phyloP scores from a whole-genome alignment of 2,888 invertebrate species.

The Drosophila subquinaria region DNA sequence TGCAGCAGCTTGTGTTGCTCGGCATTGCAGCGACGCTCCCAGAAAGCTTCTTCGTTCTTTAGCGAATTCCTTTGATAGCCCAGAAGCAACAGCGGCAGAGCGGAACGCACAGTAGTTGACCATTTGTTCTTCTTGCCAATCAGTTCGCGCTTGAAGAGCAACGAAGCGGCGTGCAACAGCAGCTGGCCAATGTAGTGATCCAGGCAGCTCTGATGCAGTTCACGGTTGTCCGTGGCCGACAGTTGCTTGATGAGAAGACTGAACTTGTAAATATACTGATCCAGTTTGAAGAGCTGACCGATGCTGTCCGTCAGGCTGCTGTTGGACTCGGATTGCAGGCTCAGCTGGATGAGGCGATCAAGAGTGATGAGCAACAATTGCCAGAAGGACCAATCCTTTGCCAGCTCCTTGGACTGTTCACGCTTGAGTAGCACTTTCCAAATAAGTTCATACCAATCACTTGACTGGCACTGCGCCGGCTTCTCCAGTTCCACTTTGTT shows the following conservation, averaged over 20 bases:
- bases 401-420: constrained; percentile 79
- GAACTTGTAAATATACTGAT: constrained; percentile 89
- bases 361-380: constrained; percentile 88
- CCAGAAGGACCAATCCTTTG: constrained; percentile 89
- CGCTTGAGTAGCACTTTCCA: constrained; percentile 87
- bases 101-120: constrained; percentile 88
- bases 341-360: constrained; percentile 86
- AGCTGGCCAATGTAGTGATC: constrained; percentile 92
- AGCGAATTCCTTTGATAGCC: constrained; percentile 87
- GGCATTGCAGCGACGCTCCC: constrained; percentile 88
- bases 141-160: constrained; percentile 91
- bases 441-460: constrained; percentile 89
- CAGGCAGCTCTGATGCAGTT: constrained; percentile 88
- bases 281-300: constrained; percentile 89
- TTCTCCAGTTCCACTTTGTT: constrained; percentile 89
- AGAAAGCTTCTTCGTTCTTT: constrained; percentile 69
- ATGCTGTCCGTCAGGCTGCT: constrained; percentile 86
- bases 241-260: constrained; percentile 47
- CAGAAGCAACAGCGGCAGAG: constrained; percentile 89
- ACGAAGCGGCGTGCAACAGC: constrained; percentile 90
- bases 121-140: constrained; percentile 89
- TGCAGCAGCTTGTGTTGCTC: constrained; percentile 86
- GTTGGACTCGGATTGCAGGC: constrained; percentile 63
- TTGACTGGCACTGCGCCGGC: constrained; percentile 87
- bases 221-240: constrained; percentile 64